phyloP scores from a whole-genome alignment of 2,797 vertebrate species.

The Rousettus madagascariensis region DNA sequence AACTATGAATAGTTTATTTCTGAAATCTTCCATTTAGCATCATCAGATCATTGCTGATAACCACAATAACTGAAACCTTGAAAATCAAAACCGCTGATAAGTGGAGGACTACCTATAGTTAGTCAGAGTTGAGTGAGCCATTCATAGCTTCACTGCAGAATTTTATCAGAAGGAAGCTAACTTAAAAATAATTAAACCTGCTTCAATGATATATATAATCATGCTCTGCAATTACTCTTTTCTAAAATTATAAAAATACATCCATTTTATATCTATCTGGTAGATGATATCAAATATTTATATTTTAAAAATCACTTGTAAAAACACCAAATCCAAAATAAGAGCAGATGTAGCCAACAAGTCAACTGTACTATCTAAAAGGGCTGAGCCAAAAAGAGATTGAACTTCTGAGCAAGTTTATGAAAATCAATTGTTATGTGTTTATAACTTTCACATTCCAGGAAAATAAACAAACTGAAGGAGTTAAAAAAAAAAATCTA shows the following conservation, averaged over 20 bases:
- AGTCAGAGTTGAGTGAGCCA: neutral
- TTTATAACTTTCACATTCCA: neutral
- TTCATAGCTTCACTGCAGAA: neutral
- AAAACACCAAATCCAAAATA: neutral
- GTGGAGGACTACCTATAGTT: too few species aligned
- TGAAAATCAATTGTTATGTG: neutral
- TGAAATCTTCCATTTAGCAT: too few species aligned
- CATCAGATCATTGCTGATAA: too few species aligned
- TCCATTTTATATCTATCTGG: neutral
- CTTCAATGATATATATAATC: neutral
- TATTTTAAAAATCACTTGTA: neutral
- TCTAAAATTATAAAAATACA: neutral
- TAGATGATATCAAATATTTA: neutral
- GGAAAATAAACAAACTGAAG: neutral
- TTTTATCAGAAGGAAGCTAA: conserved; percentile 38
- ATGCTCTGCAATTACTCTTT: neutral
- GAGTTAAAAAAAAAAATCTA: neutral
- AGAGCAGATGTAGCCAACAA: neutral
- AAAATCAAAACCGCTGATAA: too few species aligned
- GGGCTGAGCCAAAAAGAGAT: neutral
- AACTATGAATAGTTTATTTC: too few species aligned
- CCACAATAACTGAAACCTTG: too few species aligned
- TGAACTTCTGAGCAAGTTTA: neutral
- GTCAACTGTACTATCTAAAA: neutral
- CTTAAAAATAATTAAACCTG: conserved; percentile 46